Evolutionary conservation across 2,113 vertebrate species (phyloP).

Genomic region (Numenius arquata): DNA sequence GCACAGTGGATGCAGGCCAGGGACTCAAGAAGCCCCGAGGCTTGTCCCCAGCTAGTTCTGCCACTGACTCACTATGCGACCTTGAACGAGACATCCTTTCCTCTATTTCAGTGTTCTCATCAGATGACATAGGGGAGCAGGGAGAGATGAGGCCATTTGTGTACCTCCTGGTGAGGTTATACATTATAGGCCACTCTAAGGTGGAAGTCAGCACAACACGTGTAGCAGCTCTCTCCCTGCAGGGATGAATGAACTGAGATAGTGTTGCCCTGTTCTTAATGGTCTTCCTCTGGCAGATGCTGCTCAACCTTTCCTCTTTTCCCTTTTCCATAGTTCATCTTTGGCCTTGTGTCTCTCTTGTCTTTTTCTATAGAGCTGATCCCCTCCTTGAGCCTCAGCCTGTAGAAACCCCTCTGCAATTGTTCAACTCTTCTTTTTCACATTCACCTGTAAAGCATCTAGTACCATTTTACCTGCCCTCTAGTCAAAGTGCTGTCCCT

Average conservation of each 20-base stretch:
- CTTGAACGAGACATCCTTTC: not conserved
- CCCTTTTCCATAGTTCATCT: not conserved
- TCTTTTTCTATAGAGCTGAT: not conserved
- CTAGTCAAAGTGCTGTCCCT: not conserved
- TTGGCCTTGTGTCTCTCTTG: not conserved
- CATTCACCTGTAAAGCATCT: not conserved
- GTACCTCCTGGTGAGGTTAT: not conserved
- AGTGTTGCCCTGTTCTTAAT: not conserved
- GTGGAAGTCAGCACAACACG: not conserved
- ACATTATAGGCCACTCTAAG: not conserved
- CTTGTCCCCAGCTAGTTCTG: not conserved
- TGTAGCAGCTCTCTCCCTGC: not conserved
- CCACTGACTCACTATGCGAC: not conserved
- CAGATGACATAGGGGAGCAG: not conserved
- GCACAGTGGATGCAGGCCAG: not conserved
- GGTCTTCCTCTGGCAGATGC: not conserved
- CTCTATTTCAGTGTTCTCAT: not conserved
- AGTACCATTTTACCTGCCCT: not conserved
- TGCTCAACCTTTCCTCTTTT: not conserved
- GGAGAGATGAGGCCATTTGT: not conserved
- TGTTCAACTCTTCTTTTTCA: not conserved
- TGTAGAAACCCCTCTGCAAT: not conserved
- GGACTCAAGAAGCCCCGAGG: not conserved
- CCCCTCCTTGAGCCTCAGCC: not conserved
- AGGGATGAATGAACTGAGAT: not conserved